A percentile compares a stretch with the other conserved stretches of the same genome.
These are phyloP conservation scores for Chaetorhynchus papuensis DNA, from an alignment of 2,113 vertebrate genomes.

Conservation along the genomic window DNA sequence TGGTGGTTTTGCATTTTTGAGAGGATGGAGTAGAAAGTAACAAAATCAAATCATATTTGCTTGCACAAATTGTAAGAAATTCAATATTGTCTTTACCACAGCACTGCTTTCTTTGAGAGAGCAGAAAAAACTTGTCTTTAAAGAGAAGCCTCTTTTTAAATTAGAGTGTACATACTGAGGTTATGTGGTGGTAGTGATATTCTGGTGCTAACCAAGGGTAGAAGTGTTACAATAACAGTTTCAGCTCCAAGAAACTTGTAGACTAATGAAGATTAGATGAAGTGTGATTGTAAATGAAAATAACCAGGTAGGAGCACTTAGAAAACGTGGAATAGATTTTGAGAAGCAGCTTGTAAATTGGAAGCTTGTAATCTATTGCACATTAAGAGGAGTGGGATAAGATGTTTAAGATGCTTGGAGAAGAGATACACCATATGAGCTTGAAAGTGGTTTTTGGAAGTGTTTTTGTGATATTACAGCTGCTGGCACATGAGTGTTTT, in stretches of 20 bases:
- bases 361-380: background rate
- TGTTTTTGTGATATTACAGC: background rate
- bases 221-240: background rate
- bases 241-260: background rate
- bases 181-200: background rate
- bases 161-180: background rate
- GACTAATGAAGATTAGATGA: background rate
- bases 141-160: background rate
- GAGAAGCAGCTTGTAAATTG: background rate
- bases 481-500: background rate
- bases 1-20: background rate
- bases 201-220: background rate
- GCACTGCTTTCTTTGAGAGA: background rate
- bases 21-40: background rate
- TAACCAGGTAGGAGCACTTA: background rate
- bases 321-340: background rate
- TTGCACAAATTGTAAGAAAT: background rate
- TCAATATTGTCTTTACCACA: background rate
- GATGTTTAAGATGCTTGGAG: background rate
- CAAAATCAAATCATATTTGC: background rate
- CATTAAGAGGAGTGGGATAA: background rate
- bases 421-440: background rate
- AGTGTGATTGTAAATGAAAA: background rate
- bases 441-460: background rate
- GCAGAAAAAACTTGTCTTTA: background rate